A percentile compares a stretch with the other conserved stretches of the same genome.
These are phyloP conservation scores for Nemoura dubitans DNA, from an alignment of 2,888 invertebrate species.

Conservation along the genomic window DNA sequence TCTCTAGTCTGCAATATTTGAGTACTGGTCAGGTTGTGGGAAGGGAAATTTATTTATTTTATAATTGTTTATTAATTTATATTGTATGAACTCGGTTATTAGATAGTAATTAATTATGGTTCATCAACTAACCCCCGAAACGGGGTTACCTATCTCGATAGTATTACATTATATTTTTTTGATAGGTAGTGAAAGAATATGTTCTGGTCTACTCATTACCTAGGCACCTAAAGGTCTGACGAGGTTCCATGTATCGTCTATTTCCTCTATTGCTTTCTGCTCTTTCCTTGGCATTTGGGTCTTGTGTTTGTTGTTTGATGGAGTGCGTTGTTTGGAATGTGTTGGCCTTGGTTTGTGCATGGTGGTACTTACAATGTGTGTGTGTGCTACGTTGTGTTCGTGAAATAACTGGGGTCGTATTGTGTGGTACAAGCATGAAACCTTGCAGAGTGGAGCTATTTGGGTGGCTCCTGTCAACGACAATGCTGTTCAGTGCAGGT, in stretches of 20 bases:
- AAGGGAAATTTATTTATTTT: not conserved
- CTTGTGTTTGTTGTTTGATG: not conserved
- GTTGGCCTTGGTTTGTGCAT: not conserved
- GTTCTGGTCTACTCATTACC: not conserved
- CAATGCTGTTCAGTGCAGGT: not conserved
- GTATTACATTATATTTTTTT: no score
- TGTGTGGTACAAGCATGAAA: not conserved
- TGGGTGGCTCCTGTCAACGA: not conserved
- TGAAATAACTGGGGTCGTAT: not conserved
- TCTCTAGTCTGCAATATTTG: conserved; percentile 12
- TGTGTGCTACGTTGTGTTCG: not conserved
- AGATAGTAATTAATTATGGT: no score
- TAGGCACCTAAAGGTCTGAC: not conserved
- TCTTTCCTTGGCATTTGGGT: not conserved
- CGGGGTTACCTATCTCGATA: no score
- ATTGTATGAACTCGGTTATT: no score
- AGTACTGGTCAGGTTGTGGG: conserved; percentile 12
- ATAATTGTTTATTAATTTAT: no score
- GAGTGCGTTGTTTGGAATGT: no score
- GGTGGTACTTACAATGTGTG: not conserved
- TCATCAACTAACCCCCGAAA: no score
- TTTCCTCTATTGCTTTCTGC: conserved; percentile 12
- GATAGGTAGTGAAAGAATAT: no score
- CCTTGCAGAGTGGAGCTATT: not conserved
- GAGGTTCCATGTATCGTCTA: not conserved